These are phyloP conservation scores for Andrena dorsata DNA, from an alignment of 2,888 invertebrate genomes.

Conservation along the genomic window DNA sequence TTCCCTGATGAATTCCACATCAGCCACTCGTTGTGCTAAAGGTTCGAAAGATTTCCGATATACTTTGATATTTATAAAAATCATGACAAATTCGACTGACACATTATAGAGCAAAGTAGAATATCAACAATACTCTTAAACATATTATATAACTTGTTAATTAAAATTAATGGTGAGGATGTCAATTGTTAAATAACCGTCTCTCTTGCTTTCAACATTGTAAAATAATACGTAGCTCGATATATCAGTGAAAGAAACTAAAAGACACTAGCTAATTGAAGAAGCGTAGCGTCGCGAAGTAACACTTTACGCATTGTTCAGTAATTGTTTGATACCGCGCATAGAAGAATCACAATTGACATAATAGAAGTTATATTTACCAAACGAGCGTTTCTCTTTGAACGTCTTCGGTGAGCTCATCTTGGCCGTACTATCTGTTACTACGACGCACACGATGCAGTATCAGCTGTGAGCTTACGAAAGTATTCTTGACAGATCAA, in stretches of 20 bases:
- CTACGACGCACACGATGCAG: conserved; percentile 59
- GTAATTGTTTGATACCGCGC: not conserved
- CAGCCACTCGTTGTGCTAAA: conserved; percentile 79
- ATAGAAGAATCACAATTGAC: conserved; percentile 12
- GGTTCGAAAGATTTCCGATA: conserved; percentile 7
- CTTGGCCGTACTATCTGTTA: conserved; percentile 47
- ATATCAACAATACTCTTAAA: not conserved
- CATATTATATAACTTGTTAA: conserved; percentile 32
- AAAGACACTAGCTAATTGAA: not conserved
- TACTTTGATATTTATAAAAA: not conserved
- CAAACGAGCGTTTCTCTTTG: conserved; percentile 82
- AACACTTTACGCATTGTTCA: conserved; percentile 23
- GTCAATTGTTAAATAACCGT: not conserved
- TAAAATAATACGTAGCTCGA: not conserved
- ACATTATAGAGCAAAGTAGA: not conserved
- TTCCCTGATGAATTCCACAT: conserved; percentile 78
- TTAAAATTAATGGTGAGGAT: conserved; percentile 12
- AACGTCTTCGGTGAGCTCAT: conserved; percentile 80
- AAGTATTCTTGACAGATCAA: conserved; percentile 52
- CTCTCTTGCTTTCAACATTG: not conserved
- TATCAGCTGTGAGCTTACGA: conserved; percentile 53
- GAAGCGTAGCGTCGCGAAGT: not conserved
- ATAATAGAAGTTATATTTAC: conserved; percentile 67
- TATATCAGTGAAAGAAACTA: conserved; percentile 29
- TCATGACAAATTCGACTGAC: not conserved